phyloP scores from a whole-genome alignment of 2,113 vertebrate species.

The Neogale vison region DNA sequence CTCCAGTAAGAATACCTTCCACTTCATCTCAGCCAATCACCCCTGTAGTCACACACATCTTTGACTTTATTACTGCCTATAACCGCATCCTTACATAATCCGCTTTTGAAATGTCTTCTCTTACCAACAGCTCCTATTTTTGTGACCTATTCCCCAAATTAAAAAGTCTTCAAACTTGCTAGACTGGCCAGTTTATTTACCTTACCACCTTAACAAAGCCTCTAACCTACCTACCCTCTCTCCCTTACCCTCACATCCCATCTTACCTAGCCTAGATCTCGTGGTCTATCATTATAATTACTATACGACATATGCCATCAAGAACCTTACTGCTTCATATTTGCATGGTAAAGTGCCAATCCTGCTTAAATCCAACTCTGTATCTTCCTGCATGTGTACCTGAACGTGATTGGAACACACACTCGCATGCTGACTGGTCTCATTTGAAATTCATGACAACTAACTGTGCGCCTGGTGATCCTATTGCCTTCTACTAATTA shows the following conservation, averaged over 20 bases:
- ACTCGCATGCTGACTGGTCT: not conserved
- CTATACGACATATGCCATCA: not conserved
- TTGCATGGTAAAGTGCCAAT: not conserved
- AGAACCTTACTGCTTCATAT: not conserved
- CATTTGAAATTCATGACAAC: not conserved
- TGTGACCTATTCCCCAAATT: not conserved
- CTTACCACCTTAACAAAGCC: not conserved
- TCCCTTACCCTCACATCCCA: not conserved
- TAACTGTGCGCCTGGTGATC: not conserved
- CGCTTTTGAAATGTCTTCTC: not conserved
- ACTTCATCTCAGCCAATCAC: not conserved
- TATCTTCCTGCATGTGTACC: not conserved
- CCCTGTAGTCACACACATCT: not conserved
- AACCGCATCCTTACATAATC: not conserved
- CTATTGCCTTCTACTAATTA: not conserved
- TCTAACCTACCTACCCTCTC: not conserved
- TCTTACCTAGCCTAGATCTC: not conserved
- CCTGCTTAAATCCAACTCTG: not conserved
- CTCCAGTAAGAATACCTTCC: not conserved
- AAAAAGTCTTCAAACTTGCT: not conserved
- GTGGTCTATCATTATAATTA: not conserved
- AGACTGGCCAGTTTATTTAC: not conserved
- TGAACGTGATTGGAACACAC: not conserved
- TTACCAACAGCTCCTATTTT: not conserved
- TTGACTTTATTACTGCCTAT: not conserved